Evolutionary conservation across 64 coral and sea anemone genomes (phyloP).

Genomic region (Astreopora myriophthalma): DNA sequence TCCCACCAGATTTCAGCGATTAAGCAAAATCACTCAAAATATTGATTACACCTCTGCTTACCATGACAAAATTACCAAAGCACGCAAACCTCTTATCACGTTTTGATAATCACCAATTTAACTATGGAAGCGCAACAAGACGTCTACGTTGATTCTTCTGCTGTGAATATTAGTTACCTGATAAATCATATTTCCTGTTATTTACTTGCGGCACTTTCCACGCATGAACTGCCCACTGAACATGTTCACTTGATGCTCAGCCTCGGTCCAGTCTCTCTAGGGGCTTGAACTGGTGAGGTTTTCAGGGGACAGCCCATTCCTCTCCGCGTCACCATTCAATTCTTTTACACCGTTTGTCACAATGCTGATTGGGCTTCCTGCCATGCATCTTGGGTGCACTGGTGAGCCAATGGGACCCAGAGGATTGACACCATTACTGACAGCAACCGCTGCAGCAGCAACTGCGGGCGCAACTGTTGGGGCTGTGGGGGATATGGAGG

Average conservation of each 20-base stretch:
- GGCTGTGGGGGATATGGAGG: constrained; percentile 92
- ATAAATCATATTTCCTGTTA: not conserved
- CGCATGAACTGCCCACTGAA: not conserved
- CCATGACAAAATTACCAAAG: not conserved
- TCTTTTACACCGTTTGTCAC: constrained; percentile 90
- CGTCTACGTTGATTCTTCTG: not conserved
- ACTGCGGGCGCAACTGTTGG: constrained; percentile 99
- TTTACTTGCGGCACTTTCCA: not conserved
- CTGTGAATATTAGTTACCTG: constrained; percentile 14
- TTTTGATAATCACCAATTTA: not conserved
- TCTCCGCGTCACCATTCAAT: constrained; percentile 77
- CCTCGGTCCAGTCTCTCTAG: not conserved
- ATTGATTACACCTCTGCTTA: not conserved
- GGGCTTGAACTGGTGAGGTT: constrained; percentile 41
- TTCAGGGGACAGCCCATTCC: constrained; percentile 68
- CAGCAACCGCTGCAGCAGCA: constrained; percentile 90
- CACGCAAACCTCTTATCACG: not conserved
- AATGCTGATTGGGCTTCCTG: constrained; percentile 61
- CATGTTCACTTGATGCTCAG: not conserved
- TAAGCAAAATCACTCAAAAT: not conserved
- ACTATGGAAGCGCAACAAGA: not conserved
- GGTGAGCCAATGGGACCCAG: constrained; percentile 75
- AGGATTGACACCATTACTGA: constrained; percentile 68
- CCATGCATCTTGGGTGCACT: constrained; percentile 46
- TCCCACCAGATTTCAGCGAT: not conserved